These are phyloP conservation scores for Dendrocincla fuliginosa DNA, from an alignment of 2,797 vertebrate genomes.

Conservation along the genomic window DNA sequence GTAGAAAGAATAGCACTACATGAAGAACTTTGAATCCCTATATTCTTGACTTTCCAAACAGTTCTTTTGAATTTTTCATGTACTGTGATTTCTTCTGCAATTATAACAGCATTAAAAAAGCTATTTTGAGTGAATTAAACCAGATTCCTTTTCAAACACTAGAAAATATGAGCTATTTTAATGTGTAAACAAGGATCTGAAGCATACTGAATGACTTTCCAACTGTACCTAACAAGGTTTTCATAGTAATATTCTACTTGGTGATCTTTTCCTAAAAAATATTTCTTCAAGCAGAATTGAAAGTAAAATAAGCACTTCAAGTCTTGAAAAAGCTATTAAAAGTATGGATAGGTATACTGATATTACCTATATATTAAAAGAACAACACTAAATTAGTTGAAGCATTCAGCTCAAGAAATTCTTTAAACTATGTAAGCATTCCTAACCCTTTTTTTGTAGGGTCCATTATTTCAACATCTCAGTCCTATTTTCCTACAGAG, in stretches of 20 bases:
- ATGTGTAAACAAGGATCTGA: not conserved
- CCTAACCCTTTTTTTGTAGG: not conserved
- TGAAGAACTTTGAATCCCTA: not conserved
- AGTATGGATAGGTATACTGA: not conserved
- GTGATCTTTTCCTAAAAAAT: not conserved
- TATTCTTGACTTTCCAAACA: not conserved
- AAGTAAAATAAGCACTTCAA: not conserved
- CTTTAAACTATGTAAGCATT: not conserved
- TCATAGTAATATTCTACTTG: not conserved
- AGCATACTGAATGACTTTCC: not conserved
- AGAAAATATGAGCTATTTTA: not conserved
- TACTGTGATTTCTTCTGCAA: not conserved
- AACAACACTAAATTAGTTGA: not conserved
- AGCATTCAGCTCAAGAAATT: not conserved
- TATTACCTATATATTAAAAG: not conserved
- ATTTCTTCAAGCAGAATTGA: not conserved
- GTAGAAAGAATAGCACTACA: not conserved
- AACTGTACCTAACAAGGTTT: not conserved
- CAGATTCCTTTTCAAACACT: not conserved
- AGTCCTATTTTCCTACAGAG: not conserved
- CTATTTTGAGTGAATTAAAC: not conserved
- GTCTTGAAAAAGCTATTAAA: not conserved
- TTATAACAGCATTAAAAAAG: conserved; percentile 4
- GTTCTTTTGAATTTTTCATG: conserved; percentile 6
- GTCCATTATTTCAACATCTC: not conserved